phyloP scores from a whole-genome alignment of 2,888 invertebrate species.

The Stenichneumon culpator region DNA sequence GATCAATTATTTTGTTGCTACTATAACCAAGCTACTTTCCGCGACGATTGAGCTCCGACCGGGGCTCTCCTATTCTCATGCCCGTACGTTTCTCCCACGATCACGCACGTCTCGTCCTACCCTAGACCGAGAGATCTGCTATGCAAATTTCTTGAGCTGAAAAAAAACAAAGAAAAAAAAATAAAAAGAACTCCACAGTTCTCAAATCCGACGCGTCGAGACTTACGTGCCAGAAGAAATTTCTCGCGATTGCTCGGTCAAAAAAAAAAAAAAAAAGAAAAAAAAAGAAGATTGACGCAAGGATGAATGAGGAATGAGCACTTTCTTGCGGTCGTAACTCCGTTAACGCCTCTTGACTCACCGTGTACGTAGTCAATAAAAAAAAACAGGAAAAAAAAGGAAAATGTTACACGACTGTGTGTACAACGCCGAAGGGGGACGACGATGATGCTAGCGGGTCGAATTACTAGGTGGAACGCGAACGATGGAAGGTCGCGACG shows the following conservation, averaged over 20 bases:
- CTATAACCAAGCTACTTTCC: neutral
- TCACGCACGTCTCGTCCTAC: neutral
- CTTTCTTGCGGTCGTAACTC: conserved; percentile 12
- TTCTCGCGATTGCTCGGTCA: neutral
- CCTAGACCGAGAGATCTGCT: neutral
- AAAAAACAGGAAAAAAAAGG: neutral
- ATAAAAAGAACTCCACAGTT: neutral
- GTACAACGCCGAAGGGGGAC: neutral
- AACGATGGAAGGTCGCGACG: conserved; percentile 24
- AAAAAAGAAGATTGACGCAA: neutral
- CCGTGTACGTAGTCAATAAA: neutral
- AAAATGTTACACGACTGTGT: neutral
- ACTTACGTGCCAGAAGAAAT: neutral
- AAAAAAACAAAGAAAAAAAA: neutral
- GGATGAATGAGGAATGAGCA: conserved; percentile 1
- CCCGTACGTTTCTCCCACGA: neutral
- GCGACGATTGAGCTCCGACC: neutral
- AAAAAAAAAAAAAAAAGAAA: neutral
- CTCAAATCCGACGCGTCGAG: neutral
- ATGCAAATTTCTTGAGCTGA: neutral
- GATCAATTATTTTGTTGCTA: conserved; percentile 45
- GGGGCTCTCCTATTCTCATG: neutral
- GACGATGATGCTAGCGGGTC: conserved; percentile 20
- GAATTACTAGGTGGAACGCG: conserved; percentile 21
- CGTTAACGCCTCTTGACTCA: neutral